These are phyloP conservation scores for Polypterus bichir DNA, from an alignment of 2,113 vertebrate species.

Conservation along the genomic window DNA sequence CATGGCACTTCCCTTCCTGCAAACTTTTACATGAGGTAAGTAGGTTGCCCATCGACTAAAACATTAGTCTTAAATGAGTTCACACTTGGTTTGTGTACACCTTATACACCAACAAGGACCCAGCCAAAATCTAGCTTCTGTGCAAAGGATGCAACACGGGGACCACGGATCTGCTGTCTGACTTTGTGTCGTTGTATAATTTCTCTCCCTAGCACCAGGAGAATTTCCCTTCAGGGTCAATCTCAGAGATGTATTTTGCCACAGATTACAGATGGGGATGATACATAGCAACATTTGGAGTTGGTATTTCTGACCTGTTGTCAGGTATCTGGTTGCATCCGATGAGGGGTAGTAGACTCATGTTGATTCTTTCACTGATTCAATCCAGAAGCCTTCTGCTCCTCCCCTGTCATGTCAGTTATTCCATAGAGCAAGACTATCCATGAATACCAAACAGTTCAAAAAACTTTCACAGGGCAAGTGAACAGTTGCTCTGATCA, in stretches of 20 bases:
- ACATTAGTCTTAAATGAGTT: neutral
- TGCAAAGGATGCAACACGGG: neutral
- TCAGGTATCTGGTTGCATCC: neutral
- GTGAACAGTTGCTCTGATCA: neutral
- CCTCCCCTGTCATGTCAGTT: neutral
- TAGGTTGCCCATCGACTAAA: neutral
- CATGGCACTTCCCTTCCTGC: neutral
- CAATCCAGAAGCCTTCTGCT: neutral
- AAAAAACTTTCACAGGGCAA: neutral
- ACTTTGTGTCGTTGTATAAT: neutral
- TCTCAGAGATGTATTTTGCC: neutral
- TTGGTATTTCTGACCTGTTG: constrained; percentile 1
- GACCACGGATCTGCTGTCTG: neutral
- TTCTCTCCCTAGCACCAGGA: neutral
- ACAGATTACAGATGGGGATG: neutral
- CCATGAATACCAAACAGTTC: neutral
- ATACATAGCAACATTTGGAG: neutral
- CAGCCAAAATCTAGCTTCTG: neutral
- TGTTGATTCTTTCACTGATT: neutral
- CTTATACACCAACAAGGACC: neutral
- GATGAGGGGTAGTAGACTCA: neutral
- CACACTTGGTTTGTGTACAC: neutral
- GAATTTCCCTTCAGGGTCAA: neutral
- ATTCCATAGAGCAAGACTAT: neutral
- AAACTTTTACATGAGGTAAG: neutral